These are phyloP conservation scores for Aleiodes testaceus DNA, from an alignment of 2,888 invertebrate species.

Conservation along the genomic window DNA sequence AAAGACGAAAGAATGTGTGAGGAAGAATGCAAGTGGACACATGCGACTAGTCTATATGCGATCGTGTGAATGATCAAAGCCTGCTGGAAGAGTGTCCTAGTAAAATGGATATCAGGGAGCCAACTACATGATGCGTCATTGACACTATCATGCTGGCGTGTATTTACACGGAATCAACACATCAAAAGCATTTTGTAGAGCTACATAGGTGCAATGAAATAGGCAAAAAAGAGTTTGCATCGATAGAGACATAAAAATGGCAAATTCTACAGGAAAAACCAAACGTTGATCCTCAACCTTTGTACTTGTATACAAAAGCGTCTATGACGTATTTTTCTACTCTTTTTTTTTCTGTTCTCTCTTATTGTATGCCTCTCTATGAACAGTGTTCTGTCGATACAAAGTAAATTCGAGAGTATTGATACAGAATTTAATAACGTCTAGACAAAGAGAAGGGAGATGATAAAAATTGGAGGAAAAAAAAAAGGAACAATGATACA, in stretches of 20 bases:
- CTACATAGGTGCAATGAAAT: conserved; percentile 12
- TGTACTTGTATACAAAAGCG: conserved; percentile 39
- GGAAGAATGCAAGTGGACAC: background rate
- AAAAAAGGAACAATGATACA: conserved; percentile 6
- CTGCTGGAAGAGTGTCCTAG: conserved; percentile 3
- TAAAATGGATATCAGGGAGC: conserved; percentile 30
- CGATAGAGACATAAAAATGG: background rate
- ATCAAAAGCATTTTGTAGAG: background rate
- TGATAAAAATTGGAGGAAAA: background rate
- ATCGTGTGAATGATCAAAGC: conserved; percentile 34
- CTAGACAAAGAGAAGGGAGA: background rate
- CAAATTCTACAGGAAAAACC: conserved; percentile 1
- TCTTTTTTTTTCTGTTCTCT: conserved; percentile 11
- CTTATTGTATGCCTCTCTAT: conserved; percentile 4
- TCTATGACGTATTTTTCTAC: conserved; percentile 47
- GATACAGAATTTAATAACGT: background rate
- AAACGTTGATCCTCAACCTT: conserved; percentile 32
- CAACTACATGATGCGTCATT: conserved; percentile 17
- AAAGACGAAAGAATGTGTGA: background rate
- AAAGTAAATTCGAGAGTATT: conserved; percentile 1
- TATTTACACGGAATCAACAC: background rate
- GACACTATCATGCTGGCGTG: background rate
- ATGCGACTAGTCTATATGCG: background rate
- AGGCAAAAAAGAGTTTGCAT: background rate
- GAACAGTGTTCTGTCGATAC: conserved; percentile 14